Percentiles rank a stretch among this genome's conserved stretches.
Evolutionary conservation across 2,113 vertebrate species (phyloP).

Genomic region (Laticauda colubrina): DNA sequence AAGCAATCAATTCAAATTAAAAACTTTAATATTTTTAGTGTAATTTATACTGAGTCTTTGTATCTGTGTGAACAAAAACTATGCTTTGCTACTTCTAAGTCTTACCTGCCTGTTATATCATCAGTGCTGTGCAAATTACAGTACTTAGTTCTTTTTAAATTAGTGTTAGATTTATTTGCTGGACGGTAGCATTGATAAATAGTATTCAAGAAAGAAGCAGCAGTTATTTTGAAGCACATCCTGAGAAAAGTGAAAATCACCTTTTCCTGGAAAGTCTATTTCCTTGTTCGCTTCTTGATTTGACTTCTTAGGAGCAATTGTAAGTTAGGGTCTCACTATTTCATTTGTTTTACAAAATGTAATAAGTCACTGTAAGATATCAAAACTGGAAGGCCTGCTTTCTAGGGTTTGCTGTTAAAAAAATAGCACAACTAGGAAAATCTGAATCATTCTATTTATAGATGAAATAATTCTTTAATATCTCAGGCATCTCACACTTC

Average conservation of each 20-base stretch:
- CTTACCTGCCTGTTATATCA: background rate
- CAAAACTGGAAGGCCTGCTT: background rate
- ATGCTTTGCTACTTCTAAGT: background rate
- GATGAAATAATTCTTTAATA: background rate
- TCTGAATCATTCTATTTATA: background rate
- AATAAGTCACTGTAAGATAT: background rate
- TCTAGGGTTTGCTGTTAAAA: background rate
- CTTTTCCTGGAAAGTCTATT: background rate
- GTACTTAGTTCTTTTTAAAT: background rate
- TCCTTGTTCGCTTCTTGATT: background rate
- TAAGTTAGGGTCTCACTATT: background rate
- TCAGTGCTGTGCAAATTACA: background rate
- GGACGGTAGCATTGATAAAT: background rate
- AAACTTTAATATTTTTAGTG: background rate
- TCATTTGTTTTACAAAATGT: background rate
- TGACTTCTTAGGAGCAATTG: background rate
- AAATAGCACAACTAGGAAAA: background rate
- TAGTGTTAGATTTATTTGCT: background rate
- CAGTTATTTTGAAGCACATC: background rate
- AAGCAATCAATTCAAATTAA: background rate
- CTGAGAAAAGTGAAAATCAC: background rate
- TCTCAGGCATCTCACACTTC: background rate
- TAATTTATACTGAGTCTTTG: background rate
- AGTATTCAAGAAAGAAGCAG: background rate
- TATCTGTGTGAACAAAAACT: background rate